Evolutionary conservation across 2,797 vertebrate species (phyloP).

Genomic region (Hydrocynus forskahlii): DNA sequence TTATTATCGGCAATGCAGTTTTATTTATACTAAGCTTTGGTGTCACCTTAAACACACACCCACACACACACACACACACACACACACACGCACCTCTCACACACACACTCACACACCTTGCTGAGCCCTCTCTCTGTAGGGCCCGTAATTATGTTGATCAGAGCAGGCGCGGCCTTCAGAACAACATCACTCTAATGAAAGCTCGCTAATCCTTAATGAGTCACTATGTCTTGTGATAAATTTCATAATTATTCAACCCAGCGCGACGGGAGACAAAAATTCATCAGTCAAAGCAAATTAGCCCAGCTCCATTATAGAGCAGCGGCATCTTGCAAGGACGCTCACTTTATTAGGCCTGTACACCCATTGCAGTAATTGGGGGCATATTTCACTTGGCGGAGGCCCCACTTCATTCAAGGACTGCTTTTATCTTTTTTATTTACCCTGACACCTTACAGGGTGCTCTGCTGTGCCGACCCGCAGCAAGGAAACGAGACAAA

Average conservation of each 20-base stretch:
- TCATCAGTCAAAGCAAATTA: slow-evolving; percentile 99
- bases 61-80: background rate
- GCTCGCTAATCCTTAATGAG: slow-evolving; percentile 87
- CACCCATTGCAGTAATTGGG: slow-evolving; percentile 99
- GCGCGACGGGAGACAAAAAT: slow-evolving; percentile 87
- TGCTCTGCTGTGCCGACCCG: slow-evolving; percentile 34
- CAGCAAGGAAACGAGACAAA: slow-evolving; percentile 26
- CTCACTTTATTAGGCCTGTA: slow-evolving; percentile 98
- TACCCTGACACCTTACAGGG: slow-evolving; percentile 81
- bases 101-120: slow-evolving; percentile 56
- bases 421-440: slow-evolving; percentile 90
- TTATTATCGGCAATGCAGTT: background rate
- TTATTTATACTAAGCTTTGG: slow-evolving; percentile 20
- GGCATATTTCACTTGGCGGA: slow-evolving; percentile 96
- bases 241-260: slow-evolving; percentile 94
- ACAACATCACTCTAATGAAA: slow-evolving; percentile 84
- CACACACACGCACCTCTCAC: no score
- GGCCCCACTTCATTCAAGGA: slow-evolving; percentile 89
- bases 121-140: slow-evolving; percentile 44
- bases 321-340: slow-evolving; percentile 92
- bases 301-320: slow-evolving; percentile 95
- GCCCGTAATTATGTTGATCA: slow-evolving; percentile 72
- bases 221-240: slow-evolving; percentile 89
- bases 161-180: slow-evolving; percentile 76
- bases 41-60: slow-evolving; percentile 39